These are phyloP conservation scores for Noturus placidus DNA, from an alignment of 2,113 vertebrate genomes.

Conservation along the genomic window DNA sequence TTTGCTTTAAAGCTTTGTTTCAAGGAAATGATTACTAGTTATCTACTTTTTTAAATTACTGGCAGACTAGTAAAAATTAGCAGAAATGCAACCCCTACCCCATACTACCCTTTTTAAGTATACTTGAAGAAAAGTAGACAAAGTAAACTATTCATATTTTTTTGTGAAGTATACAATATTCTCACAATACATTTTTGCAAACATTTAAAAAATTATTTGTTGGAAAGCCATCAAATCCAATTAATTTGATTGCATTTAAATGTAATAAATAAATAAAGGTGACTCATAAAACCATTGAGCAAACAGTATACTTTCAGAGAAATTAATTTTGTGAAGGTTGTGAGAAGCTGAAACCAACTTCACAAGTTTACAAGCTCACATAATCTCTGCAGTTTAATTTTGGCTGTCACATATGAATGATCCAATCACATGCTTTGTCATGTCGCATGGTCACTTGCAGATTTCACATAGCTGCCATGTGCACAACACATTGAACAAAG, in stretches of 20 bases:
- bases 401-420: neutral
- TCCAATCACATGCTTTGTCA: neutral
- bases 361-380: neutral
- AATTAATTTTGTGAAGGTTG: neutral
- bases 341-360: neutral
- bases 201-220: neutral
- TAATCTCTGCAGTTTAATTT: neutral
- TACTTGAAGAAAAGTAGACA: too few relatives aligned
- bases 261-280: neutral
- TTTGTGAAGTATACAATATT: neutral
- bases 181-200: neutral
- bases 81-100: too few relatives aligned
- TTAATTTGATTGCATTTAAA: neutral
- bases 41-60: too few relatives aligned
- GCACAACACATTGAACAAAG: neutral
- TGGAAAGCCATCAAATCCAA: neutral
- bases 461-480: neutral
- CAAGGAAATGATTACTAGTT: too few relatives aligned
- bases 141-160: too few relatives aligned
- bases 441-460: neutral
- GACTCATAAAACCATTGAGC: neutral
- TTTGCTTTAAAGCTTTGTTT: too few relatives aligned
- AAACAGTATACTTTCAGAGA: neutral
- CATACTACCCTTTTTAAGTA: too few relatives aligned
- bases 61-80: too few relatives aligned